Percentiles rank a stretch among this genome's conserved stretches.
Conservation (phyloP, 2,888 invertebrate species). For the Hoplodrina blanda region DNA sequence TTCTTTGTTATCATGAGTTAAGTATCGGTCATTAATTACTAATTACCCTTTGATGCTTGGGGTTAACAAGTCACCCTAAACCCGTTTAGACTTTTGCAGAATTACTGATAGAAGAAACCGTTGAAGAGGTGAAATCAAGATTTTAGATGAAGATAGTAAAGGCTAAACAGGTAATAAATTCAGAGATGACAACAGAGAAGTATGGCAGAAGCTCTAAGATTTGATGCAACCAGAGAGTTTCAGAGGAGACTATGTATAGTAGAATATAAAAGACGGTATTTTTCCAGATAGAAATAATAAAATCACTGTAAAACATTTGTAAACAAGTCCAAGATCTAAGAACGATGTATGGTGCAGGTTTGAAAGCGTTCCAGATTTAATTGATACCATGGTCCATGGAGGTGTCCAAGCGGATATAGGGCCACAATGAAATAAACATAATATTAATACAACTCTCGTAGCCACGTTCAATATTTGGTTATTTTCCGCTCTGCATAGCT, state of each 20-base stretch:
- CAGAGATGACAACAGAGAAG: background rate
- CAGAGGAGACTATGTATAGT: no score
- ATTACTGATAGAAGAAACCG: background rate
- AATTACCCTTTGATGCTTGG: no score
- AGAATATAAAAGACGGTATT: background rate
- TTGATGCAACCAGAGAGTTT: background rate
- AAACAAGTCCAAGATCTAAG: background rate
- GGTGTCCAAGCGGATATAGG: constrained; percentile 13
- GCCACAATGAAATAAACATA: constrained; percentile 45
- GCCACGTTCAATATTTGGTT: constrained; percentile 69
- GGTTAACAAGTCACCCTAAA: no score
- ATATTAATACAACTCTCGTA: constrained; percentile 65
- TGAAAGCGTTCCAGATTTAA: background rate
- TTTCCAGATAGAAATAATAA: background rate
- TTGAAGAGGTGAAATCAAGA: background rate
- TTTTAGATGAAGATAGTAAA: background rate
- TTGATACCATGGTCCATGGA: constrained; percentile 1
- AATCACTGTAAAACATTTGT: background rate
- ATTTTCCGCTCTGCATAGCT: constrained; percentile 81
- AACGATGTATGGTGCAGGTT: background rate
- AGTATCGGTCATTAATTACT: no score
- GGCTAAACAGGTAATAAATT: no score
- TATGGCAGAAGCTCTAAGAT: no score
- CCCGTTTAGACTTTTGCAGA: background rate
- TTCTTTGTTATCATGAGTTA: no score